A percentile compares a stretch with the other conserved stretches of the same genome.
Evolutionary conservation across 2,888 invertebrate genomes (phyloP).

Genomic region (Apoda limacodes): DNA sequence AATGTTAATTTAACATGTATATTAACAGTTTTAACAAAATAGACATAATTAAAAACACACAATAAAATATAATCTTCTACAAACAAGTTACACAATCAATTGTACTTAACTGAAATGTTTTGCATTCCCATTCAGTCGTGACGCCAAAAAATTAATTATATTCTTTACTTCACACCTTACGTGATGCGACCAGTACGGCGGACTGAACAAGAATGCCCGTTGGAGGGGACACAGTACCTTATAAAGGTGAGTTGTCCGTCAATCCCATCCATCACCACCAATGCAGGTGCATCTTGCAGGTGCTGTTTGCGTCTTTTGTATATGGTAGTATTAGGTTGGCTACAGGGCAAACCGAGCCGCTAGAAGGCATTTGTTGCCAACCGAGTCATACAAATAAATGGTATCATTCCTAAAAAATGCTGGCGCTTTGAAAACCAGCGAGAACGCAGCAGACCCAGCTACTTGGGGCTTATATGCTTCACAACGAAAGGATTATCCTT

Average conservation of each 20-base stretch:
- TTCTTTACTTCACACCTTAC: too few relatives aligned
- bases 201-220: too few relatives aligned
- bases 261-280: neutral
- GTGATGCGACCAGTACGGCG: too few relatives aligned
- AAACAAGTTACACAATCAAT: too few relatives aligned
- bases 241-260: slow-evolving; percentile 9
- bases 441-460: slow-evolving; percentile 4
- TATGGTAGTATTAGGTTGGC: slow-evolving; percentile 6
- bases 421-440: slow-evolving; percentile 8
- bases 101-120: slow-evolving; percentile 7
- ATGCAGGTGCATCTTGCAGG: neutral
- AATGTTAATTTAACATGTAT: too few relatives aligned
- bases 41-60: too few relatives aligned
- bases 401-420: slow-evolving; percentile 4
- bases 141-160: too few relatives aligned
- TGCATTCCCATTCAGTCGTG: slow-evolving; percentile 14
- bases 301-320: too few relatives aligned
- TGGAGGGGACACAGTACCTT: slow-evolving; percentile 12
- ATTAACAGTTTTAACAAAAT: too few relatives aligned
- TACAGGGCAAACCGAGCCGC: neutral
- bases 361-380: slow-evolving; percentile 13
- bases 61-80: too few relatives aligned
- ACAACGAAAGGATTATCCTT: neutral
- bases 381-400: slow-evolving; percentile 12
- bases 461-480: slow-evolving; percentile 1